Base-by-base conservation (phyloP, 2,113 vertebrate genomes). In the Antechinus stuartii region DNA sequence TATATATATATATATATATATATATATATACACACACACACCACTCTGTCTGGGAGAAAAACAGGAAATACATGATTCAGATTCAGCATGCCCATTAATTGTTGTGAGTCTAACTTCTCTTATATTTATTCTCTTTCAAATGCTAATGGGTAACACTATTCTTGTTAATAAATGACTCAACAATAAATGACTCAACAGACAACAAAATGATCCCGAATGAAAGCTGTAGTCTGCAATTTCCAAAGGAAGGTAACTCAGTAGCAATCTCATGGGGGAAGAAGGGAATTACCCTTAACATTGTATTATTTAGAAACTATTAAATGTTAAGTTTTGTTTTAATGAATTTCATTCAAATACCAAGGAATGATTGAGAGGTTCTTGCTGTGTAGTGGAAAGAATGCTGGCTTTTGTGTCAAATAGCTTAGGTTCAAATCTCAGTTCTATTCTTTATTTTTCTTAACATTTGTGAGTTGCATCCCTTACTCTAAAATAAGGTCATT, bases 91-190 rank as follows among this genome's bases (percentile, higher is more conserved):
- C 26, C 56, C 95, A 6, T 16, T 91, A 55, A 14, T 23, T 19
- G 19, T 92, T 97, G 11, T 92, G 68, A 96, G 89, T 54, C 91
- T 10, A 19, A 14, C 16, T 93, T 94, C 23, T 93, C 46, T 95
- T 46, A 94, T 95, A 84, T 93, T 90, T 92, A 0, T 95, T 95
- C 94, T 93, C 61, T 91, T 95, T 91, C 54, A 93, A 95, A 47
- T 61, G 94, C 91, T 97, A 97, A 95, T 93, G 91, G 96, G 92
- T 92, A 95, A 90, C 53, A 95, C 35, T 46, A 96, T 84, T 95
- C 95, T 53, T 16, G 27, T 50, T 92, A 94, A 95, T 52, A 49
- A 27, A 25, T 93, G 91, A 94, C 46, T 96, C 93, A 94, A 19
- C 16, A 94, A 95, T 52, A 49, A 27, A 25, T 93, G 91, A 94